A percentile compares a stretch with the other conserved stretches of the same genome.
Evolutionary conservation across 2,797 vertebrate genomes (phyloP).

Genomic region (Clarias pachynema): DNA sequence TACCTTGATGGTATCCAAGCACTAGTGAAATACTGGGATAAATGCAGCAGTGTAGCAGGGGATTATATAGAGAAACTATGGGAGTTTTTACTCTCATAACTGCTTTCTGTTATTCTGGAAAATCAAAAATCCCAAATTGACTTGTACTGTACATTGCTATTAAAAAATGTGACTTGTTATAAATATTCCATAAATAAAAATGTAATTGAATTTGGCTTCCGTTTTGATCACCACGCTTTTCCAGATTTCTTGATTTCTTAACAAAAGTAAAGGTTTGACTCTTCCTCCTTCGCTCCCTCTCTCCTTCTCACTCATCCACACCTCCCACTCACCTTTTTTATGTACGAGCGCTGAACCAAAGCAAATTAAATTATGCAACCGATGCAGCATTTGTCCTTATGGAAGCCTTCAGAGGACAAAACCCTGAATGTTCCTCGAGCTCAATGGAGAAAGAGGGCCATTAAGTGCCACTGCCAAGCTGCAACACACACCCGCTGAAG

Average conservation of each 20-base stretch:
- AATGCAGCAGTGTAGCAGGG: too few species aligned
- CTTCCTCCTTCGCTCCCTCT: background rate
- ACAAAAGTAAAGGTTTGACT: background rate
- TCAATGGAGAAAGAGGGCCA: constrained; percentile 38
- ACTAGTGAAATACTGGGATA: too few species aligned
- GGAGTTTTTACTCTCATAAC: too few species aligned
- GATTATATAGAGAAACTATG: too few species aligned
- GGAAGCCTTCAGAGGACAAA: constrained; percentile 49
- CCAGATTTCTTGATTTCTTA: background rate
- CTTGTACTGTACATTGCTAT: background rate
- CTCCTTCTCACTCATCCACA: background rate
- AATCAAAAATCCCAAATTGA: too few species aligned
- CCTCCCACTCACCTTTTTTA: constrained; percentile 31
- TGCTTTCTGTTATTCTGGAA: too few species aligned
- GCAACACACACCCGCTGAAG: constrained; percentile 43
- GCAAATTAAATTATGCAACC: constrained; percentile 42
- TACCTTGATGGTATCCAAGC: too few species aligned
- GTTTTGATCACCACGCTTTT: background rate
- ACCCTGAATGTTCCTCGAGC: constrained; percentile 31
- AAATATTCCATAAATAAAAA: background rate
- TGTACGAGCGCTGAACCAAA: constrained; percentile 24
- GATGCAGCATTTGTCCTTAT: constrained; percentile 26
- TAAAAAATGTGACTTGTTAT: background rate
- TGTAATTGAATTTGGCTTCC: background rate
- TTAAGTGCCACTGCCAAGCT: constrained; percentile 50